Conservation (phyloP, 2,113 vertebrate genomes). For the Perca flavescens region DNA sequence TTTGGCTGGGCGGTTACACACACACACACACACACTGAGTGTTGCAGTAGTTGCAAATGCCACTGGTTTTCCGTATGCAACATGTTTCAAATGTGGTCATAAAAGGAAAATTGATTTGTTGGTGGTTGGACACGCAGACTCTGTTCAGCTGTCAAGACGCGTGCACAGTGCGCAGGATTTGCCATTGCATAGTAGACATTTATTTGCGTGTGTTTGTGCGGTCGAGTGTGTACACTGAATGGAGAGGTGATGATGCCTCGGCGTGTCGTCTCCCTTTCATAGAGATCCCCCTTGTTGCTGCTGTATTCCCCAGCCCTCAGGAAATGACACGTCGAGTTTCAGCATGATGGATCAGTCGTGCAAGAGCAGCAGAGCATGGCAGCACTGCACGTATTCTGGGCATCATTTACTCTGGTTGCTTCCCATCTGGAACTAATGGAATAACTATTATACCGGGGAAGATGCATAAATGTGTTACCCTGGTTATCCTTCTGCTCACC, state of each 20-base stretch:
- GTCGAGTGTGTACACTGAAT: conserved; percentile 26
- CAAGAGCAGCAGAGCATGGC: conserved; percentile 61
- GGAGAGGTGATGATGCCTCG: conserved; percentile 56
- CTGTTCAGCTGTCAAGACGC: conserved; percentile 47
- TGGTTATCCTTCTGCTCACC: conserved; percentile 3
- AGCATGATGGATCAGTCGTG: conserved; percentile 67
- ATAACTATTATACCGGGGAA: conserved; percentile 46
- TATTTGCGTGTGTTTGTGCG: conserved; percentile 1
- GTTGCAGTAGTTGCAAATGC: conserved; percentile 22
- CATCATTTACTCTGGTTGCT: conserved; percentile 55
- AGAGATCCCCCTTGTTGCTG: conserved; percentile 57
- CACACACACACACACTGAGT: neutral
- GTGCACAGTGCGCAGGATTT: conserved; percentile 31
- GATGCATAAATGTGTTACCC: conserved; percentile 19
- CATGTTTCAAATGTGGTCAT: conserved; percentile 47
- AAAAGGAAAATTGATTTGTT: neutral
- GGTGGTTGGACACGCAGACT: conserved; percentile 36
- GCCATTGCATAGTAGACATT: conserved; percentile 7
- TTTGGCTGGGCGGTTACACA: conserved; percentile 1
- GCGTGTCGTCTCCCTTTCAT: conserved; percentile 57
- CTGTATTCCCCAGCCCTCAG: conserved; percentile 58
- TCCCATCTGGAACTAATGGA: conserved; percentile 63
- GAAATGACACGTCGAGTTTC: conserved; percentile 72
- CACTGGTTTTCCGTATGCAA: conserved; percentile 36
- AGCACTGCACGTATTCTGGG: conserved; percentile 40